Conservation (phyloP, 2,113 vertebrate genomes). For the Actenoides hombroni region DNA sequence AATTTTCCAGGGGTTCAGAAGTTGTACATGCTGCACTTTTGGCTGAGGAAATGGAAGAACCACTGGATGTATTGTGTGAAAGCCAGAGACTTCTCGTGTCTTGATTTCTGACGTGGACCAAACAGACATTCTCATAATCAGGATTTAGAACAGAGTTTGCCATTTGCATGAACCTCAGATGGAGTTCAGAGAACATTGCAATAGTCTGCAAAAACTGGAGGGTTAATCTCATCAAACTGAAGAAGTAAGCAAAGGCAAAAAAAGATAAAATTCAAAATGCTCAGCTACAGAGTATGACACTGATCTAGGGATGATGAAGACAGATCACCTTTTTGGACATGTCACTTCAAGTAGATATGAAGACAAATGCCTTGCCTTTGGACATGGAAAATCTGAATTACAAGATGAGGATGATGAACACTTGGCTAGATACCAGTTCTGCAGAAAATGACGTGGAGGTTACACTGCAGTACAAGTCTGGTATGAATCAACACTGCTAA, state of each 20-base stretch:
- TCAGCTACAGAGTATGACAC: neutral
- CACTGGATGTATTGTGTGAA: neutral
- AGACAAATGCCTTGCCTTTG: conserved; percentile 8
- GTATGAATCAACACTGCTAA: neutral
- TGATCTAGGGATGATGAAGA: neutral
- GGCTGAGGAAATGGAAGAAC: neutral
- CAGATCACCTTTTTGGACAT: neutral
- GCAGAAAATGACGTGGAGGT: neutral
- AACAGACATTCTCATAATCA: neutral
- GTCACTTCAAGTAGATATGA: neutral
- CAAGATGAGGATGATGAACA: neutral
- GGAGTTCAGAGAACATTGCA: neutral
- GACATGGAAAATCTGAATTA: neutral
- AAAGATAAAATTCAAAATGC: neutral
- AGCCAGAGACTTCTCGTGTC: neutral
- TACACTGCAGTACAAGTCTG: neutral
- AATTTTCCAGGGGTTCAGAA: neutral
- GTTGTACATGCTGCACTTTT: neutral
- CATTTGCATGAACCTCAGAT: neutral
- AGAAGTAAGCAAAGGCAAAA: neutral
- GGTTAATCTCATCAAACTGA: neutral
- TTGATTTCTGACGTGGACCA: neutral
- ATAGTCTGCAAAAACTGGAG: neutral
- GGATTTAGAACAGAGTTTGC: neutral
- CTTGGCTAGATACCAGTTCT: neutral